Conservation (phyloP, 2,113 vertebrate species). For the Halcyon senegalensis region DNA sequence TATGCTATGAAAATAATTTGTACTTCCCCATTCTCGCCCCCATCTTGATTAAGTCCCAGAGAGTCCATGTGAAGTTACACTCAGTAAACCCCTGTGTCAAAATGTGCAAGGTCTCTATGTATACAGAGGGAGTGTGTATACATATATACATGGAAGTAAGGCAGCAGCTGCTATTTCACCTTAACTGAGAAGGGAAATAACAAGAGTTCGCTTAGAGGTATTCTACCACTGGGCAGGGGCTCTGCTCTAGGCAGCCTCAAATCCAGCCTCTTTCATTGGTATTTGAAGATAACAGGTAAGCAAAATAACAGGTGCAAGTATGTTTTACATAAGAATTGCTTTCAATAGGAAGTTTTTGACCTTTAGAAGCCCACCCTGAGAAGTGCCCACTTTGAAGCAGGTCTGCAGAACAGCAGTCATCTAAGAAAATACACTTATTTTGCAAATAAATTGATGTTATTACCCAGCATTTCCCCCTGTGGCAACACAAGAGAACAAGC, state of each 20-base stretch:
- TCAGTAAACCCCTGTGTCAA: fast-evolving
- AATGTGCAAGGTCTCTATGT: fast-evolving
- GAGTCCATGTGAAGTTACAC: fast-evolving
- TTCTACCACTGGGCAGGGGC: neutral
- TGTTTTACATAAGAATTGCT: neutral
- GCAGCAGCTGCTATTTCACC: neutral
- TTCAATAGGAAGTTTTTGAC: neutral
- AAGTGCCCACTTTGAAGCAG: neutral
- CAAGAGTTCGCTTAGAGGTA: fast-evolving
- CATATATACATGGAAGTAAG: neutral
- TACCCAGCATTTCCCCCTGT: neutral
- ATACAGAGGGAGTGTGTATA: fast-evolving
- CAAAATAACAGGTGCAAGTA: neutral
- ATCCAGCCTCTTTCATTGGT: neutral
- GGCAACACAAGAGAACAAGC: neutral
- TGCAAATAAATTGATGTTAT: neutral
- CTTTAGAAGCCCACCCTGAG: neutral
- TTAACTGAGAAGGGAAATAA: neutral
- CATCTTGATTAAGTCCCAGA: fast-evolving
- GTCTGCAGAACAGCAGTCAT: neutral
- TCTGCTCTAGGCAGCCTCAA: neutral
- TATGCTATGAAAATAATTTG: neutral
- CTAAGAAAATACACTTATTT: neutral
- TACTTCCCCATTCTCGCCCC: fast-evolving
- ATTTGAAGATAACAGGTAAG: neutral